Conservation (phyloP, 2,113 vertebrate genomes). For the Gracilinanus agilis region DNA sequence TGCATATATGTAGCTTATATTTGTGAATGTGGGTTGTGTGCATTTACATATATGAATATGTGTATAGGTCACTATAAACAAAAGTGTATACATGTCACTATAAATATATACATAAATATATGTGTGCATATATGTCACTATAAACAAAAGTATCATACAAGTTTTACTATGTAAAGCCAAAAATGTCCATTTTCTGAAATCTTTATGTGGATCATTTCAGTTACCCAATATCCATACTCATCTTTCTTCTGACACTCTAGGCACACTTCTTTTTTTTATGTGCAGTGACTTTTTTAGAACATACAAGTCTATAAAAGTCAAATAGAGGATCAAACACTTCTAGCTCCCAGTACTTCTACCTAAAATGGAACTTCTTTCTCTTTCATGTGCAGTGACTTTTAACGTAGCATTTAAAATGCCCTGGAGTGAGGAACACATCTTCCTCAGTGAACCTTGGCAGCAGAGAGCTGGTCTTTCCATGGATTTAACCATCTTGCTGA, state of each 20-base stretch:
- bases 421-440: neutral
- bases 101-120: neutral
- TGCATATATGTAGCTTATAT: no score
- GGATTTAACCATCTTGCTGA: neutral
- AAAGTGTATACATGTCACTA: no score
- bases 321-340: neutral
- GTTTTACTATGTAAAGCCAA: neutral
- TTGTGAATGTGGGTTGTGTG: no score
- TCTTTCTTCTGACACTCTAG: neutral
- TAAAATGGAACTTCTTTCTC: neutral
- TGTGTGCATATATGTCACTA: neutral
- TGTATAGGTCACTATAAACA: no score
- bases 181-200: neutral
- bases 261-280: neutral
- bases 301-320: neutral
- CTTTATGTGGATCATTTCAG: neutral
- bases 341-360: neutral
- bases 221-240: neutral
- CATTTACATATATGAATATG: no score
- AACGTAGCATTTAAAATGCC: neutral
- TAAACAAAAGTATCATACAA: neutral
- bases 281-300: slow-evolving; percentile 23
- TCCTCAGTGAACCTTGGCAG: neutral
- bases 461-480: neutral
- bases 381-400: neutral